Conservation (phyloP, 2,113 vertebrate genomes). For the Argyrosomus japonicus region DNA sequence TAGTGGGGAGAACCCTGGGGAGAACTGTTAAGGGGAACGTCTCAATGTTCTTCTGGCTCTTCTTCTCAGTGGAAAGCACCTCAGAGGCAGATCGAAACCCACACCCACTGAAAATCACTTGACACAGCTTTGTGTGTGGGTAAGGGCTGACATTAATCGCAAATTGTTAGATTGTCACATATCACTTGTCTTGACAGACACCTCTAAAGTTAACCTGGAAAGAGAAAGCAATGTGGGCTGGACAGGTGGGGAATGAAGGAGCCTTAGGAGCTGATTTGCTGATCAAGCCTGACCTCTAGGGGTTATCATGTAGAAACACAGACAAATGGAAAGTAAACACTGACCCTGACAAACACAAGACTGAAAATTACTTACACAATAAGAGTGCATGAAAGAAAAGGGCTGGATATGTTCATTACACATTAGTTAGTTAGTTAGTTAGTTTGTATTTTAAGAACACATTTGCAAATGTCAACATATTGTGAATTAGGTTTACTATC, state of each 20-base stretch:
- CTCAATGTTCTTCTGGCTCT: constrained; percentile 61
- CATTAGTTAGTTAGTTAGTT: no score
- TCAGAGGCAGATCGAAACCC: constrained; percentile 72
- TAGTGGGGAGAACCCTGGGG: constrained; percentile 70
- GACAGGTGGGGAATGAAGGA: constrained; percentile 7
- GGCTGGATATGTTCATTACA: no score
- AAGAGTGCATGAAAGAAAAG: no score
- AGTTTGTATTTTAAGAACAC: no score
- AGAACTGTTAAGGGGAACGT: constrained; percentile 62
- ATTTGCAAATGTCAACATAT: no score
- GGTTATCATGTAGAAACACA: constrained; percentile 39
- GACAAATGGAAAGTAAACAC: background rate
- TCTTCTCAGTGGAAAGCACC: constrained; percentile 75
- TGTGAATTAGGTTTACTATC: no score
- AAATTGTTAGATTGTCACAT: constrained; percentile 10
- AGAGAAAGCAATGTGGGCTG: background rate
- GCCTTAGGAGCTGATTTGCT: background rate
- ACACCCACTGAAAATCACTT: constrained; percentile 50
- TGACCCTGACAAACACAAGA: background rate
- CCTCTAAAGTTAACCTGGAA: background rate
- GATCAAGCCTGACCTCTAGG: constrained; percentile 70
- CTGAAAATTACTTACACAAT: no score
- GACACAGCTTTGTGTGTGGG: constrained; percentile 39
- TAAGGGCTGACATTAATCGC: constrained; percentile 18
- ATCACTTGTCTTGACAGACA: background rate